phyloP scores from a whole-genome alignment of 1,140 invertebrate species.

The Ceratosolen solmsi region DNA sequence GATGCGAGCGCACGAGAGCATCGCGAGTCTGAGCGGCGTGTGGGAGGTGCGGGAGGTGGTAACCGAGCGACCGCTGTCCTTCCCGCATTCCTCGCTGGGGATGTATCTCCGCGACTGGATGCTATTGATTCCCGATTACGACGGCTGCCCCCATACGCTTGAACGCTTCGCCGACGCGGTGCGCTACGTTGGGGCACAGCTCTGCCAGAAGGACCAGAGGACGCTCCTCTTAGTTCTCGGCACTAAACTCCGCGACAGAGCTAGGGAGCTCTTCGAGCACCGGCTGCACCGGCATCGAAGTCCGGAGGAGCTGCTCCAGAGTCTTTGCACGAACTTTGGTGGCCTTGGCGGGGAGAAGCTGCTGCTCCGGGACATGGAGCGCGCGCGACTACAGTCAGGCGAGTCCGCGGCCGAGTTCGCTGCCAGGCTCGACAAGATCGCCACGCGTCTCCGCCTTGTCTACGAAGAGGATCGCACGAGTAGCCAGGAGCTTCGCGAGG shows the following conservation, averaged over 20 bases:
- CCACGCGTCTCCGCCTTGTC: constrained; percentile 6
- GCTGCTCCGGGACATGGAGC: constrained; percentile 8
- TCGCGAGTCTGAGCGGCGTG: constrained; percentile 7
- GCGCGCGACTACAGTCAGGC: neutral
- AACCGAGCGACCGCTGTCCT: neutral
- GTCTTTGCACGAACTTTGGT: neutral
- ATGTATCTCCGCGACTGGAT: constrained; percentile 29
- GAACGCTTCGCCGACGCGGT: constrained; percentile 22
- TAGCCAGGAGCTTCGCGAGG: neutral
- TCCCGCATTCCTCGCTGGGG: neutral
- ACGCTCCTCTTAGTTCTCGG: neutral
- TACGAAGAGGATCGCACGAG: neutral
- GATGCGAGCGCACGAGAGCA: constrained; percentile 18
- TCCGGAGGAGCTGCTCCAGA: constrained; percentile 1
- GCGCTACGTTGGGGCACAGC: constrained; percentile 1
- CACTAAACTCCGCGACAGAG: neutral
- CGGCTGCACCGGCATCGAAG: constrained; percentile 9
- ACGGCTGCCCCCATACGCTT: constrained; percentile 13
- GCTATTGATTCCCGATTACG: constrained; percentile 43
- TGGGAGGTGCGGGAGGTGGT: constrained; percentile 4
- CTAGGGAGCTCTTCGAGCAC: neutral
- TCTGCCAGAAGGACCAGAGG: neutral
- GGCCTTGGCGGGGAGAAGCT: neutral
- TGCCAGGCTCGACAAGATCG: constrained; percentile 13
- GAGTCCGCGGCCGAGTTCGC: neutral